Percentiles rank a stretch among this genome's conserved stretches.
These are phyloP conservation scores for Pentamera pediparva DNA, from an alignment of 53 echinoderm and acorn worm species.

Conservation along the genomic window DNA sequence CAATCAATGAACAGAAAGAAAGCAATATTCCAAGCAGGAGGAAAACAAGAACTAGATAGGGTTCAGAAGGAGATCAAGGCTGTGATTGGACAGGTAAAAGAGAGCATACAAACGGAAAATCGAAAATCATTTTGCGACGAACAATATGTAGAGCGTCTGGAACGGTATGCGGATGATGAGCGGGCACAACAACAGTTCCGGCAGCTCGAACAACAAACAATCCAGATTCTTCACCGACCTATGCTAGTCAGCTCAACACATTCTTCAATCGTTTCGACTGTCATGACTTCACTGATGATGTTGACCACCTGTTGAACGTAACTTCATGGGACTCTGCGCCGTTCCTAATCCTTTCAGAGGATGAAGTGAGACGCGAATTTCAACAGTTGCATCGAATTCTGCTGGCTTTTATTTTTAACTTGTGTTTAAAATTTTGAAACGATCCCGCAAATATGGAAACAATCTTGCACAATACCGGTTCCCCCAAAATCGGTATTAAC, in stretches of 20 bases:
- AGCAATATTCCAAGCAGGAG: background rate
- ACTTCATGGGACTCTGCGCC: background rate
- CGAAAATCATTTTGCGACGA: background rate
- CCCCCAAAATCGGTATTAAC: slow-evolving; percentile 8
- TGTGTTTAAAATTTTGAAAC: background rate
- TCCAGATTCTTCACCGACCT: background rate
- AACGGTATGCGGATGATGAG: slow-evolving; percentile 11
- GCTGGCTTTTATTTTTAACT: background rate
- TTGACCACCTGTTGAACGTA: background rate
- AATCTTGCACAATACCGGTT: background rate
- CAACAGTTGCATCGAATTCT: background rate
- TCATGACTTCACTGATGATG: background rate
- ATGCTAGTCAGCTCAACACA: slow-evolving; percentile 9
- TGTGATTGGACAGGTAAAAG: too few relatives aligned
- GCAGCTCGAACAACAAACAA: background rate
- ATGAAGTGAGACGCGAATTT: background rate
- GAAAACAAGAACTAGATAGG: background rate
- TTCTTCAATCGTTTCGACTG: slow-evolving; percentile 11
- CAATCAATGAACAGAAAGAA: slow-evolving; percentile 12
- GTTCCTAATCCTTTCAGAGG: background rate
- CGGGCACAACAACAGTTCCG: background rate
- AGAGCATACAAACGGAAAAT: too few relatives aligned
- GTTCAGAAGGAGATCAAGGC: too few relatives aligned
- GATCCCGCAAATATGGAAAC: too few relatives aligned
- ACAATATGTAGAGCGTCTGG: too few relatives aligned